A percentile compares a stretch with the other conserved stretches of the same genome.
phyloP scores from a whole-genome alignment of 1,140 invertebrate species.

The Augochlora pura region DNA sequence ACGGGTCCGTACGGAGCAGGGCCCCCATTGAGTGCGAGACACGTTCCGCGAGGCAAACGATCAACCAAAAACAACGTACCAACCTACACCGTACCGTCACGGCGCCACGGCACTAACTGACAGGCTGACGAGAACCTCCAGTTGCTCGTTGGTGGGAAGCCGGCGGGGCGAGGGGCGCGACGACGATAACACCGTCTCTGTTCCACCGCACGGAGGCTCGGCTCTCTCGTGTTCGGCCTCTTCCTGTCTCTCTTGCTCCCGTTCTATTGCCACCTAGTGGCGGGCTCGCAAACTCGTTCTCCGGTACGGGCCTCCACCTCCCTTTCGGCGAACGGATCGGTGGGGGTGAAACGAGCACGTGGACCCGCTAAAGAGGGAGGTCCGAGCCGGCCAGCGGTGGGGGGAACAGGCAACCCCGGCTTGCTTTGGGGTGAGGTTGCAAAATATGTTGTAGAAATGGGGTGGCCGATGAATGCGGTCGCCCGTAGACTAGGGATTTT shows the following conservation, averaged over 20 bases:
- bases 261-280: slow-evolving; percentile 65
- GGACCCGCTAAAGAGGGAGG: slow-evolving; percentile 40
- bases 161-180: slow-evolving; percentile 23
- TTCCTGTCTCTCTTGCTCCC: slow-evolving; percentile 44
- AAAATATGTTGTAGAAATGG: slow-evolving; percentile 78
- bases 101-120: slow-evolving; percentile 78
- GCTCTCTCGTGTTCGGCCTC: slow-evolving; percentile 21
- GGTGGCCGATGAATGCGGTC: slow-evolving; percentile 75
- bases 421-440: slow-evolving; percentile 64
- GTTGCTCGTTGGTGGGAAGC: slow-evolving; percentile 54
- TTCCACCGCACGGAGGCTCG: background rate
- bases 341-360: slow-evolving; percentile 58
- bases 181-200: slow-evolving; percentile 11
- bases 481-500: slow-evolving; percentile 76
- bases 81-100: slow-evolving; percentile 65
- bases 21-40: slow-evolving; percentile 46
- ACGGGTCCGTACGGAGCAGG: slow-evolving; percentile 14
- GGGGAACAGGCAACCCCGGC: slow-evolving; percentile 30
- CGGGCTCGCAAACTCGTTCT: slow-evolving; percentile 54
- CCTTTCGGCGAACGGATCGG: background rate
- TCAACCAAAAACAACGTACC: slow-evolving; percentile 42
- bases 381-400: slow-evolving; percentile 26
- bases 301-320: slow-evolving; percentile 46
- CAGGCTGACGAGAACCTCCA: slow-evolving; percentile 61
- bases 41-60: slow-evolving; percentile 34